Evolutionary conservation across 2,113 vertebrate genomes (phyloP).

Genomic region (Alces alces): DNA sequence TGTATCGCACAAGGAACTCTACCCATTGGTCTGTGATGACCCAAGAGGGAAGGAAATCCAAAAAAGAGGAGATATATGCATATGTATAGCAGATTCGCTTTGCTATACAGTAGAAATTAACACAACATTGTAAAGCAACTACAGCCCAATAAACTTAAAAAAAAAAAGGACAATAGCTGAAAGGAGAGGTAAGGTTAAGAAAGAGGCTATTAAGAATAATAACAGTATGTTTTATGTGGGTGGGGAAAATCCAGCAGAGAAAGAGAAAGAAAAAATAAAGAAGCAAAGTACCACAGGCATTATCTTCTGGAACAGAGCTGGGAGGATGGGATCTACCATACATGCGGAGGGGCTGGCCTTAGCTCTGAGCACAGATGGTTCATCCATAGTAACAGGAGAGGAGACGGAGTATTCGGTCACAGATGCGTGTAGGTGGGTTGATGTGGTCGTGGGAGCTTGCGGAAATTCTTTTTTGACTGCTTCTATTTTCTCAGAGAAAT

Average conservation of each 20-base stretch:
- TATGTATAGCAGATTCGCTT: neutral
- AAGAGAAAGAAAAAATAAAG: neutral
- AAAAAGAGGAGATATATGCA: neutral
- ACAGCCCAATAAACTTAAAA: neutral
- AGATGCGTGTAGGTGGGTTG: constrained; percentile 59
- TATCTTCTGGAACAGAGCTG: neutral
- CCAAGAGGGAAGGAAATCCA: neutral
- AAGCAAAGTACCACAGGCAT: neutral
- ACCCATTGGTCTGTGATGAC: neutral
- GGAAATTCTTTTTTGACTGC: constrained; percentile 68
- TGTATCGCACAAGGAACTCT: neutral
- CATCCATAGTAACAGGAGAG: constrained; percentile 44
- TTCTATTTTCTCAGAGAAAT: constrained; percentile 69
- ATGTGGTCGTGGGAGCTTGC: constrained; percentile 37
- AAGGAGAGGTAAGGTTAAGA: neutral
- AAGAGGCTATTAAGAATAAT: neutral
- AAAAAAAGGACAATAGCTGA: neutral
- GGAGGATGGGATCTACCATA: neutral
- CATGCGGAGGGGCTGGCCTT: neutral
- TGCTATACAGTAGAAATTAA: neutral
- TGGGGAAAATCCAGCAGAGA: neutral
- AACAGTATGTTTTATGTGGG: neutral
- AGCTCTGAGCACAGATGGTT: constrained; percentile 48
- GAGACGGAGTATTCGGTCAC: neutral
- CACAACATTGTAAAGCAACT: neutral